Conservation (phyloP, 2,113 vertebrate genomes). For the Cervus canadensis region DNA sequence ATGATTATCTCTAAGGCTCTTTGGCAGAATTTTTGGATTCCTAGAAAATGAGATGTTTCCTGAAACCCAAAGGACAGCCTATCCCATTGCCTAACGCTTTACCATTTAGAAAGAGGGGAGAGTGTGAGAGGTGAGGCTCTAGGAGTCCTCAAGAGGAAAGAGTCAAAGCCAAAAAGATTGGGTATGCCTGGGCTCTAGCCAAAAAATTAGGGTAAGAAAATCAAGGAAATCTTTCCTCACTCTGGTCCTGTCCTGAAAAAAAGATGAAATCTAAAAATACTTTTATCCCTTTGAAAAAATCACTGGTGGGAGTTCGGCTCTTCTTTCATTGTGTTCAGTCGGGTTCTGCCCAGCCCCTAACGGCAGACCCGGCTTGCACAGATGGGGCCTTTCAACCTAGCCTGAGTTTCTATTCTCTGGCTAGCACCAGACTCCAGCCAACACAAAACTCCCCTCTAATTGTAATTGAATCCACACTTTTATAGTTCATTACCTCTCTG, state of each 20-base stretch:
- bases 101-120: neutral
- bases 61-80: neutral
- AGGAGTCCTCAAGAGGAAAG: neutral
- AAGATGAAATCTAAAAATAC: neutral
- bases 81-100: neutral
- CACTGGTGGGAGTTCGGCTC: neutral
- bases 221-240: neutral
- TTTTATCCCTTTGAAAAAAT: neutral
- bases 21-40: neutral
- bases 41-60: neutral
- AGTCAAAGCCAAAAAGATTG: neutral
- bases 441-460: slow-evolving; percentile 75
- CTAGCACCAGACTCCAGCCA: slow-evolving; percentile 73
- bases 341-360: slow-evolving; percentile 62
- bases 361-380: slow-evolving; percentile 66
- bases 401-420: slow-evolving; percentile 60
- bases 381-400: slow-evolving; percentile 80
- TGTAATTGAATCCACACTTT: slow-evolving; percentile 82
- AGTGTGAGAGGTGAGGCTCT: neutral
- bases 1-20: neutral
- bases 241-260: neutral
- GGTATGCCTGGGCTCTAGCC: neutral
- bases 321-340: neutral
- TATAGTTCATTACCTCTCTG: slow-evolving; percentile 83
- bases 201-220: neutral